Base-by-base conservation (phyloP, 2,888 invertebrate species). In the Drosophila merina region DNA sequence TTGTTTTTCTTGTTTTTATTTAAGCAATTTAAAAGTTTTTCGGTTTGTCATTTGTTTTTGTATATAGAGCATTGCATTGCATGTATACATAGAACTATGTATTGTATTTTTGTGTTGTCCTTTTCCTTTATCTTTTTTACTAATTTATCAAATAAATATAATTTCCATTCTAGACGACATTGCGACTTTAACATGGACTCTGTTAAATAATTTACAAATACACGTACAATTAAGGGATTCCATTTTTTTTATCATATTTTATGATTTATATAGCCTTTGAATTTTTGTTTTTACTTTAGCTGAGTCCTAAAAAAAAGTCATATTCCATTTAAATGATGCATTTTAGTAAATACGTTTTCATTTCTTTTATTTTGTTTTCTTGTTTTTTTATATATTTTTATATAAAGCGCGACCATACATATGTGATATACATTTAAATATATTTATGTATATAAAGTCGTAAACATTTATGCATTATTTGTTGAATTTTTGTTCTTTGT, bases 11-110 rank as follows among this genome's bases (percentile, higher is more conserved):
- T 56, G 71, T 76, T 82, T 75, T 84, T 86, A 86, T 86, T 84
- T 73, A 84, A 84, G 84, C 84, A 84, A 79, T 84, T 84, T 84
- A 72, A 85, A 85, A 81, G 76, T 74, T 79, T 52, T 77, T 72
- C 48, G 40, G 60, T 48, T 48, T 54, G 12, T 56, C 47, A 30
- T 52, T 71, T 57, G 20, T 52, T 71, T 49, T 72, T 63, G 74
- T 76, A 76, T 82, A 75, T 76, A 72, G 85, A 75, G 81, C 82
- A 72, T 76, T 82, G 74, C 82, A 81, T 74, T 85, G 72, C 72
- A 73, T 71, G 67, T 68, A 76, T 59, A 74, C 60, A 72, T 64
- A 66, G 50, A 73, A 56, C 66, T 70, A 63, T 67, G 56, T 63
- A 33, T 51, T 51, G 55, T 64, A 33, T 51, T 63, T 42, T 55